Evolutionary conservation across 2,888 invertebrate species (phyloP), one percentile per base, ranked within the genome.

Genomic region (Erpobdella octoculata): DNA sequence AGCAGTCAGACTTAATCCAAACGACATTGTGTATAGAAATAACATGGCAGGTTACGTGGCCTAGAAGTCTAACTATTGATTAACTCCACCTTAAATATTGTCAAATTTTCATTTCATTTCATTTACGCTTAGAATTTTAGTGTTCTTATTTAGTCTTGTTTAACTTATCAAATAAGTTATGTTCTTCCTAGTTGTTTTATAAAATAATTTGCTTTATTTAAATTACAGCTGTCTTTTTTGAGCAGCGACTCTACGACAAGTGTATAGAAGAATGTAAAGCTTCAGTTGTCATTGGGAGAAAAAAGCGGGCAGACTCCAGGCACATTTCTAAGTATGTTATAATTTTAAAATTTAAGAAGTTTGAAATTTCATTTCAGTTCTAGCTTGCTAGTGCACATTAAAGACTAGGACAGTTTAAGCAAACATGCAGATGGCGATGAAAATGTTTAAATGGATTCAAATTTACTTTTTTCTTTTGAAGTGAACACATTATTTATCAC

Each of bases 271-370:
- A 89, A 77, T 98, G 98, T 82, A 90, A 94, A 80, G 91, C 90
- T 78, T 96, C 92, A 0, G 90, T 97, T 76, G 94, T 96, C 78
- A 86, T 96, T 74, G 98, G 98, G 0, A 88, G 97, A 79, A 96
- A 96, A 84, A 94, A 95, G 83, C 87, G 95, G 73, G 95, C 97
- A 3, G 97, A 98, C 83, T 99, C 91, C 81, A 95, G 94, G 84
- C 85, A 94, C 76, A 94, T 99, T 82, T 94, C 98, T 0, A 98
- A 97, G 86, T 86, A 78, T 78, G 81, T 76, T 12, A n/a, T 31
- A 25, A 48, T 69, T 5, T 21, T 18, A 46, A n/a, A 68, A 9
- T 68, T 68, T 12, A 15, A 33, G 6, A 65, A 35, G 3, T 6
- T 36, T 25, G n/a, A 6, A 8, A 21, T 61, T 53, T 8, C 53